phyloP scores from a whole-genome alignment of 2,888 invertebrate genomes.

The Leucania comma region DNA sequence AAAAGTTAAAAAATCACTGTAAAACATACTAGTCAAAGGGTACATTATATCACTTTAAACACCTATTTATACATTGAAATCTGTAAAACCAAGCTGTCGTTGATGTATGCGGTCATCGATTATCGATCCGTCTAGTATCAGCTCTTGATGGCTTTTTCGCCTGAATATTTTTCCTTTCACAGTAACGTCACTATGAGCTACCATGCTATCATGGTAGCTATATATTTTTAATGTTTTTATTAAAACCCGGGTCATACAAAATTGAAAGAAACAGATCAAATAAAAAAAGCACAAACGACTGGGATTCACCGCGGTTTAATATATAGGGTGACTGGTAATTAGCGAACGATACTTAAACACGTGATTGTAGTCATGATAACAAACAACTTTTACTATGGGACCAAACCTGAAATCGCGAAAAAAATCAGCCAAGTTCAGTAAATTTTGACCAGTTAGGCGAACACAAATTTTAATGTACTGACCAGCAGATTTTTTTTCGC shows the following conservation, averaged over 20 bases:
- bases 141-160: not conserved
- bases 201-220: no score
- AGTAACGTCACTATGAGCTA: no score
- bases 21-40: not conserved
- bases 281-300: not conserved
- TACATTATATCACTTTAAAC: constrained; percentile 8
- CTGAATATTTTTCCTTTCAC: not conserved
- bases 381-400: no score
- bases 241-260: not conserved
- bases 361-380: no score
- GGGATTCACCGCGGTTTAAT: not conserved
- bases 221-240: not conserved
- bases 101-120: constrained; percentile 29
- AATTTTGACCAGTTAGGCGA: no score
- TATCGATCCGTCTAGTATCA: constrained; percentile 15
- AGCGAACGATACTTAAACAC: no score
- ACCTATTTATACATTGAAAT: constrained; percentile 15
- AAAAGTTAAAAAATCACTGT: not conserved
- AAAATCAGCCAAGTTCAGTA: no score
- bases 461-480: no score
- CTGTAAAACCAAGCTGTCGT: constrained; percentile 13
- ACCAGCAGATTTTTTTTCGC: no score
- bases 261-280: not conserved
- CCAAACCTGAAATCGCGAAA: no score
- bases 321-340: no score